Evolutionary conservation across 1,140 invertebrate species (phyloP).

Genomic region (Pissodes strobi): DNA sequence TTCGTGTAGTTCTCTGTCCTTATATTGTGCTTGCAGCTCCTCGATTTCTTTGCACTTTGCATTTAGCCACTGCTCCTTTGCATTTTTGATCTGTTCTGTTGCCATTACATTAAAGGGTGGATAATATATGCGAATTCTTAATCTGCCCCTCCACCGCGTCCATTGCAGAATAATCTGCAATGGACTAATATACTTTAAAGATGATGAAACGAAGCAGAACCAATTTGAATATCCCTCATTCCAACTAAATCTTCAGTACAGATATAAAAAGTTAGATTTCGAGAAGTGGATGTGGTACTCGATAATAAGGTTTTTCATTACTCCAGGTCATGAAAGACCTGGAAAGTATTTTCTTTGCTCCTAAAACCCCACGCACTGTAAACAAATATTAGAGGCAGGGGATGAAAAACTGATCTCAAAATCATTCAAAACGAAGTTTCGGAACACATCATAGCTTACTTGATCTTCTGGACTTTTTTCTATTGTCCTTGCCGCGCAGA

Average conservation of each 20-base stretch:
- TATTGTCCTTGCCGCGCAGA: too few relatives aligned
- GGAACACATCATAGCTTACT: too few relatives aligned
- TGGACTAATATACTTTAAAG: not conserved
- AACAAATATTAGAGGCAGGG: conserved; percentile 28
- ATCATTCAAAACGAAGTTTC: conserved; percentile 29
- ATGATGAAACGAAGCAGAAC: not conserved
- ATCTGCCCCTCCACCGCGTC: too few relatives aligned
- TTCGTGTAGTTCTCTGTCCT: too few relatives aligned
- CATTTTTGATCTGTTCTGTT: too few relatives aligned
- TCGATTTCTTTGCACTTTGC: too few relatives aligned
- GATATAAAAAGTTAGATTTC: conserved; percentile 9
- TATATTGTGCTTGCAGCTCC: too few relatives aligned
- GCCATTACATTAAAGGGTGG: too few relatives aligned
- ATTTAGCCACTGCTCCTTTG: too few relatives aligned
- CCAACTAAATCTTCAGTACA: not conserved
- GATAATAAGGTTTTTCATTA: conserved; percentile 16
- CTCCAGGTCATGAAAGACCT: conserved; percentile 8
- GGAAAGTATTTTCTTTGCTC: conserved; percentile 18
- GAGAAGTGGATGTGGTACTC: conserved; percentile 26
- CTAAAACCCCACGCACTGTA: conserved; percentile 21
- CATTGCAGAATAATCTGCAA: too few relatives aligned
- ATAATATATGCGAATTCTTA: too few relatives aligned
- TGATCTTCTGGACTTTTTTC: too few relatives aligned
- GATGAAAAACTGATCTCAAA: conserved; percentile 32
- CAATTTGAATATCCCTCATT: not conserved